Conservation (phyloP, 2,888 invertebrate genomes). For the Trichacis sp. region DNA sequence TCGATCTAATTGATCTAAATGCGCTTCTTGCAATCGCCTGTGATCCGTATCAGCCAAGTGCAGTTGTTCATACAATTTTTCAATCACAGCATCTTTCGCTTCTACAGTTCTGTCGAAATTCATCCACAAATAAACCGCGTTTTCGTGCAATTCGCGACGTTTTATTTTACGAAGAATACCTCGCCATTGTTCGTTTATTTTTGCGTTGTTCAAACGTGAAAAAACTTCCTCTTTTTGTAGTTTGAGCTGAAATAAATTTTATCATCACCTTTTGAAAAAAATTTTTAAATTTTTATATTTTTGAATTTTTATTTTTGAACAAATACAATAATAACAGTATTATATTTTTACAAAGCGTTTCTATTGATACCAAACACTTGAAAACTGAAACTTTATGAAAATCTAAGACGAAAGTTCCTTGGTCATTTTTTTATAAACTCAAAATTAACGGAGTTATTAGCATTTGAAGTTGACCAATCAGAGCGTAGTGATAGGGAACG, state of each 20-base stretch:
- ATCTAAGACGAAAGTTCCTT: no score
- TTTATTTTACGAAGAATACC: constrained; percentile 81
- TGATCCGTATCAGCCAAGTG: constrained; percentile 82
- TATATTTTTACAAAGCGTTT: no score
- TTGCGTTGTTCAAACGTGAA: constrained; percentile 82
- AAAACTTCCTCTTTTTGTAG: constrained; percentile 84
- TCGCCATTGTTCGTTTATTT: constrained; percentile 89
- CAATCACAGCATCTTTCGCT: constrained; percentile 77
- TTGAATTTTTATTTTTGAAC: no score
- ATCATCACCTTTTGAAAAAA: no score
- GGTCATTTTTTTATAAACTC: no score
- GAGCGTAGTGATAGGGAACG: no score
- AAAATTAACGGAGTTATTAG: no score
- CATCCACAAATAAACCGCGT: constrained; percentile 75
- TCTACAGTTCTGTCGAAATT: constrained; percentile 76
- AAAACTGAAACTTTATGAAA: no score
- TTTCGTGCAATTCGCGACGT: constrained; percentile 79
- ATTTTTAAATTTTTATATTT: no score
- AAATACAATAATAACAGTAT: no score
- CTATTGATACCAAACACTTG: no score
- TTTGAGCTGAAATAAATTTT: constrained; percentile 79
- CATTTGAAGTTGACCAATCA: no score
- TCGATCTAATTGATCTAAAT: constrained; percentile 78
- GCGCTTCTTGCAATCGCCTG: constrained; percentile 78
- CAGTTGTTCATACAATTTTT: constrained; percentile 75